Percentiles rank a stretch among this genome's conserved stretches.
Conservation (phyloP, 2,797 vertebrate species). For the Tympanoctomys barrerae region DNA sequence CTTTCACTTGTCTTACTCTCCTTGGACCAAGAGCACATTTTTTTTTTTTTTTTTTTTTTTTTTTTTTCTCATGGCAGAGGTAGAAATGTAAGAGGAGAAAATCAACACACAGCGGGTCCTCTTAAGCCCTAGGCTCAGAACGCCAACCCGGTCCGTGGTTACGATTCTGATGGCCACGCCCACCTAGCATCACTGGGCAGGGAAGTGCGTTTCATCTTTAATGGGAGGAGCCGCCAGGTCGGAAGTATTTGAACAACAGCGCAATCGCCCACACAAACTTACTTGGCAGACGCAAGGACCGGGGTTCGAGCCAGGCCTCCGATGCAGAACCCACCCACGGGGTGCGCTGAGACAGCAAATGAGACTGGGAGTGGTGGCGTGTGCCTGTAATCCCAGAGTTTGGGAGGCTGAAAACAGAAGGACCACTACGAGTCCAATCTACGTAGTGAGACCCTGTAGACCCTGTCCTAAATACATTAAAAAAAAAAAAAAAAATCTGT, state of each 20-base stretch:
- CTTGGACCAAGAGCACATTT: neutral
- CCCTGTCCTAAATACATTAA: too few relatives aligned
- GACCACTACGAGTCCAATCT: too few relatives aligned
- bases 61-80: conserved; percentile 19
- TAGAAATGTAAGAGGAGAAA: neutral
- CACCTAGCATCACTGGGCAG: neutral
- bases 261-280: neutral
- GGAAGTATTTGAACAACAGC: neutral
- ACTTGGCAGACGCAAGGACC: too few relatives aligned
- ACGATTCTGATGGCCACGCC: neutral
- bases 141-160: neutral
- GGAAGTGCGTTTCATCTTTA: neutral
- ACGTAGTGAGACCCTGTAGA: too few relatives aligned
- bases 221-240: neutral
- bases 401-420: too few relatives aligned
- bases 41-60: conserved; percentile 56
- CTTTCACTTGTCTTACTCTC: neutral
- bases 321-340: too few relatives aligned
- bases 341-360: too few relatives aligned
- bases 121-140: neutral
- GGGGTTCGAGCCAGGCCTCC: too few relatives aligned
- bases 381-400: too few relatives aligned
- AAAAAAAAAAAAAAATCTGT: neutral
- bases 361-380: too few relatives aligned
- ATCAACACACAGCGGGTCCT: neutral